Evolutionary conservation across 2,797 vertebrate genomes (phyloP), one percentile per base, ranked within the genome.

Genomic region (Enteromius radiatus): DNA sequence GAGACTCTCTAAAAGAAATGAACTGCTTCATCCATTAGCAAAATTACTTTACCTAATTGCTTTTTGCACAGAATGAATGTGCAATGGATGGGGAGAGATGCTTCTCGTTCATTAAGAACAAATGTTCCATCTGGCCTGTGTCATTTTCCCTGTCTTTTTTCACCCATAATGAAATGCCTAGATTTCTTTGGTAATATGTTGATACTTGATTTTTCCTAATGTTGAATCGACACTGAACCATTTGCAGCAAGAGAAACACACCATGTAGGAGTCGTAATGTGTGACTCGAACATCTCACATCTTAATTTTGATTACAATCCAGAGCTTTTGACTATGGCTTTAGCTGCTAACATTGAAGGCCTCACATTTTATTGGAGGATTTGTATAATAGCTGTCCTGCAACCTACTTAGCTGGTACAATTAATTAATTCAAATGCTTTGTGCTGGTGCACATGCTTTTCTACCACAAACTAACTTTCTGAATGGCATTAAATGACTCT

Each of bases 11-110:
- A 81, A 84, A 85, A 89, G 85, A 88, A 87, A 90, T 89, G 85
- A 90, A 87, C 81, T 83, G 77, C 86, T 88, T 85, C 85, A 85
- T 88, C 88, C 89, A 90, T 89, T 90, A 90, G 83, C 85, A 85
- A 84, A 88, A 88, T 88, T 85, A 85, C 85, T 87, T 87, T 87
- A 86, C 82, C 80, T 88, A 88, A 90, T 89, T 90, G 88, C 86
- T 87, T 89, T 87, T 88, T 89, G 88, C 86, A 86, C 86, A 84
- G 84, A 86, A 85, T 86, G 86, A 88, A 87, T 84, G 83, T 84
- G 87, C 86, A 88, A 78, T 82, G 85, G 87, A 87, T 85, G 79
- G 84, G 82, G 84, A 87, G 85, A 87, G 77, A 88, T 23, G 85
- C 79, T 81, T 85, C 82, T 73, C 76, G 76, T 86, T 86, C 87